A percentile compares a stretch with the other conserved stretches of the same genome.
Conservation (phyloP, 1,140 invertebrate genomes). For the Apis cerana region DNA sequence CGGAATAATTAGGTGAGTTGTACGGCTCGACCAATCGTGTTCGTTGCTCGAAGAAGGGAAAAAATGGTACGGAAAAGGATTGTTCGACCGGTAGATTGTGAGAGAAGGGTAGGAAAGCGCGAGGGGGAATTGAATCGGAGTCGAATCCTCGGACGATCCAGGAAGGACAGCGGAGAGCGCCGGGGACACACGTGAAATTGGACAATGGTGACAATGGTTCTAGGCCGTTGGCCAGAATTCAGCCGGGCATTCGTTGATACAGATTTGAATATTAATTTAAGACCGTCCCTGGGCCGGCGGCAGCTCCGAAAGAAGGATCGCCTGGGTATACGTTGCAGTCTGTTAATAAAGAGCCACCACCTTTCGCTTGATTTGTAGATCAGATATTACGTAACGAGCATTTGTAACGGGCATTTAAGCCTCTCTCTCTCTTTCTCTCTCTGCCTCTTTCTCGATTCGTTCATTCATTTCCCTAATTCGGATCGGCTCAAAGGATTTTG, state of each 20-base stretch:
- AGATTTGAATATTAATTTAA: conserved; percentile 78
- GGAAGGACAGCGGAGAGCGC: conserved; percentile 42
- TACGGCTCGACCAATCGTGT: conserved; percentile 49
- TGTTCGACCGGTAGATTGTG: conserved; percentile 39
- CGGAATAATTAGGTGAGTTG: conserved; percentile 55
- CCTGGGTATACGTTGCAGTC: conserved; percentile 44
- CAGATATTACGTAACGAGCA: conserved; percentile 46
- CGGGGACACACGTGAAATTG: conserved; percentile 41
- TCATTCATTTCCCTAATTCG: no score
- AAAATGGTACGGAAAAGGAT: conserved; percentile 32
- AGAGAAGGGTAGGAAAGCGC: not conserved
- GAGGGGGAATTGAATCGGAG: conserved; percentile 48
- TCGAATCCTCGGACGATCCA: conserved; percentile 56
- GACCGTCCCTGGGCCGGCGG: conserved; percentile 66
- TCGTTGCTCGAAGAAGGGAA: conserved; percentile 5
- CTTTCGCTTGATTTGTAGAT: conserved; percentile 35
- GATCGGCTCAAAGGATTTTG: no score
- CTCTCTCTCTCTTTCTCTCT: no score
- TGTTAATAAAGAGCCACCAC: conserved; percentile 60
- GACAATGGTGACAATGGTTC: conserved; percentile 49
- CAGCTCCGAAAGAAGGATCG: conserved; percentile 56
- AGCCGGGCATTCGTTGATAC: conserved; percentile 61
- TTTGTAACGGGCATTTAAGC: not conserved
- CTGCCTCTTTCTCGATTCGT: no score
- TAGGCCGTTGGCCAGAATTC: conserved; percentile 56